Base-by-base conservation (phyloP, 2,888 invertebrate species). In the Aelia acuminata region DNA sequence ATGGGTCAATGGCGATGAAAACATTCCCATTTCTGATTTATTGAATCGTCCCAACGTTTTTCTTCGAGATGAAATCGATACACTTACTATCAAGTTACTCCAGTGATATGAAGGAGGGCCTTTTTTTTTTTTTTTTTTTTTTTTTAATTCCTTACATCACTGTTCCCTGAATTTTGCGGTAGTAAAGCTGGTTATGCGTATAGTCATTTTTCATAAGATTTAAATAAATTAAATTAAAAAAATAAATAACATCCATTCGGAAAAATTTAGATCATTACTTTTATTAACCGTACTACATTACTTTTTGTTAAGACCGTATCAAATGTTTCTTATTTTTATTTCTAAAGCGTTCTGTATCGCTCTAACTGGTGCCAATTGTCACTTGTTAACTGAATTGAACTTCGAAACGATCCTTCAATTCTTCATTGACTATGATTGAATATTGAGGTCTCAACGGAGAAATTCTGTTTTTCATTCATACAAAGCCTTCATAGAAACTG, bases 11-110 rank as follows among this genome's bases (percentile, higher is more conserved):
- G n/a, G 20, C n/a, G 43, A 80, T 43, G n/a, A 47, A 80, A 47
- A 80, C 80, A 80, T 80, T n/a, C 10, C 80, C 3, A 43, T 80
- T 43, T 43, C 80, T 43, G 80, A 80, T 80, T 43, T 80, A 47
- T 80, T 80, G 13, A 47, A 15, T 80, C 43, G 22, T 80, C 43
- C 43, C n/a, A 47, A 35, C 31, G 31, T 35, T 70, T 7, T 15
- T 15, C 35, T 70, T 35, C 35, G 63, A 35, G 31, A 7, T 57
- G 3, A 10, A 26, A 57, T 5, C 1, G 18, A 35, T 70, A 15
- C 63, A 35, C 18, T 70, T 31, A 31, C 15, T 63, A 15, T 15
- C 18, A 18, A 18, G 31, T 20, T 26, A n/a, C 53, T 50, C 7
- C 3, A 3, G 20, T n/a, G 0, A 20, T 10, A n/a, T 53, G n/a